These are phyloP conservation scores for Hyaena hyaena DNA, from an alignment of 2,113 vertebrate genomes.

Conservation along the genomic window DNA sequence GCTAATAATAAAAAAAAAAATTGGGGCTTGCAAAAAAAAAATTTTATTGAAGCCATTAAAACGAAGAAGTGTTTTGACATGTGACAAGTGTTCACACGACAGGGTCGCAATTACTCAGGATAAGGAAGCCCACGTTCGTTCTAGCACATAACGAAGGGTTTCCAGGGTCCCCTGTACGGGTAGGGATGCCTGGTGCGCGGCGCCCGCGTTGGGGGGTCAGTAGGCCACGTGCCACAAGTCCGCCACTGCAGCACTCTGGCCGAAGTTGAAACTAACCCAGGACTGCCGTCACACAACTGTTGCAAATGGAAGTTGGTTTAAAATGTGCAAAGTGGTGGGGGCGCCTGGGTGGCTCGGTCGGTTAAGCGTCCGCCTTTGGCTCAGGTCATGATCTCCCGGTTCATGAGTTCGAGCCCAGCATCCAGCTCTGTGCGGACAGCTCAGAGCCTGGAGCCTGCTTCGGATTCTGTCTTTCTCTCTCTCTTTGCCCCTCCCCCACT, in stretches of 20 bases:
- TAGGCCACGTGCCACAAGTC: not conserved
- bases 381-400: too few species aligned
- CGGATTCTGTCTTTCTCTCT: too few species aligned
- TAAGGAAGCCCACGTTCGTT: not conserved
- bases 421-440: too few species aligned
- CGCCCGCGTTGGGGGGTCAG: rapidly evolving
- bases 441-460: too few species aligned
- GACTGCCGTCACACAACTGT: not conserved
- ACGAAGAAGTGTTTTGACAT: slow-evolving; percentile 48
- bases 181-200: rapidly evolving
- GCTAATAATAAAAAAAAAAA: slow-evolving; percentile 47
- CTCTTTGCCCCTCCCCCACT: too few species aligned
- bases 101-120: not conserved
- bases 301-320: not conserved
- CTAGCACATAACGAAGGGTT: not conserved
- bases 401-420: too few species aligned
- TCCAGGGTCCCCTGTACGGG: not conserved
- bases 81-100: not conserved
- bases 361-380: too few species aligned
- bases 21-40: slow-evolving; percentile 31
- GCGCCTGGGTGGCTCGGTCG: too few species aligned
- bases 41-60: slow-evolving; percentile 49
- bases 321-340: not conserved
- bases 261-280: not conserved
- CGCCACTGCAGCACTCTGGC: not conserved